phyloP scores from a whole-genome alignment of 2,888 invertebrate genomes.

The Neocrepidodera transversa region DNA sequence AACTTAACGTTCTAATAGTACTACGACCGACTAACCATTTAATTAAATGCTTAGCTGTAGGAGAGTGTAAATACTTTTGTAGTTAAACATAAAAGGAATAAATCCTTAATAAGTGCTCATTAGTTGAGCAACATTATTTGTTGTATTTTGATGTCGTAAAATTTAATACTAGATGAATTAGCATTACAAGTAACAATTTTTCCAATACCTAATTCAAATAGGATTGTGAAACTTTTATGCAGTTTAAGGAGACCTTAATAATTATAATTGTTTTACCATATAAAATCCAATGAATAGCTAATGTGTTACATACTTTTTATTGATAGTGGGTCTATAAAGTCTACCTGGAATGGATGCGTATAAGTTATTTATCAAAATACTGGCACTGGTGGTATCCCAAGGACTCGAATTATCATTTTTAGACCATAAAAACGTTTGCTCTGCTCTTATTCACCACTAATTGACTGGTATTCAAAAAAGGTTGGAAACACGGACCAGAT shows the following conservation, averaged over 20 bases:
- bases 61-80: slow-evolving; percentile 14
- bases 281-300: not conserved
- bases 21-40: slow-evolving; percentile 1
- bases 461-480: slow-evolving; percentile 50
- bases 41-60: slow-evolving; percentile 4
- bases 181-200: slow-evolving; percentile 34
- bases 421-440: slow-evolving; percentile 46
- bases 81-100: slow-evolving; percentile 21
- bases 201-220: slow-evolving; percentile 39
- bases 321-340: slow-evolving; percentile 50
- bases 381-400: slow-evolving; percentile 52
- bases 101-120: slow-evolving; percentile 25
- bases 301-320: slow-evolving; percentile 40
- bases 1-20: slow-evolving; percentile 5
- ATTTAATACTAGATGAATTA: slow-evolving; percentile 27
- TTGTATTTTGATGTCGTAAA: slow-evolving; percentile 27
- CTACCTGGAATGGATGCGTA: slow-evolving; percentile 51
- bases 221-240: slow-evolving; percentile 32
- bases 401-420: slow-evolving; percentile 54
- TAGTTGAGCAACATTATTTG: slow-evolving; percentile 29
- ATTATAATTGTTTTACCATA: slow-evolving; percentile 16
- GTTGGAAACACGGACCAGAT: slow-evolving; percentile 42
- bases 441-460: slow-evolving; percentile 50
- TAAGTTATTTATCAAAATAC: slow-evolving; percentile 54
- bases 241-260: slow-evolving; percentile 20